Conservation (phyloP, 2,797 vertebrate species). For the Crypturellus tataupa region DNA sequence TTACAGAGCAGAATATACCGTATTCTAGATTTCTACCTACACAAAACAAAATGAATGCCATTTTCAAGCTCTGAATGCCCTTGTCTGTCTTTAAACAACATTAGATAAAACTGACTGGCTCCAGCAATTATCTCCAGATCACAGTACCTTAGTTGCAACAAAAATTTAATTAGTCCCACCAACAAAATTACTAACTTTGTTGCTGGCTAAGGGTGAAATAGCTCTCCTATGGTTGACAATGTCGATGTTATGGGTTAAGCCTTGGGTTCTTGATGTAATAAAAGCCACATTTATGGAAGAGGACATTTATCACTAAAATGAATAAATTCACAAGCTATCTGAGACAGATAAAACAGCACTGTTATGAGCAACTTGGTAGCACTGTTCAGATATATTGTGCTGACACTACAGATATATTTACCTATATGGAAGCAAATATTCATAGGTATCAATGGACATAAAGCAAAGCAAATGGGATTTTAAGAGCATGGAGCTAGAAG, state of each 20-base stretch:
- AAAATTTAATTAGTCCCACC: slow-evolving; percentile 57
- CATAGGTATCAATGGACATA: background rate
- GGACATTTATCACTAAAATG: slow-evolving; percentile 39
- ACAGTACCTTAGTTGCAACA: slow-evolving; percentile 5
- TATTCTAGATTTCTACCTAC: background rate
- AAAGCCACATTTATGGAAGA: slow-evolving; percentile 47
- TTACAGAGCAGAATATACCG: background rate
- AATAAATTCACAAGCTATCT: slow-evolving; percentile 34
- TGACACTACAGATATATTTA: slow-evolving; percentile 4
- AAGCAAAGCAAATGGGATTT: background rate
- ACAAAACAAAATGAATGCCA: background rate
- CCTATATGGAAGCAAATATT: background rate
- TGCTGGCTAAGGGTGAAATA: slow-evolving; percentile 36
- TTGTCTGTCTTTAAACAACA: slow-evolving; percentile 32
- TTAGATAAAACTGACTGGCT: slow-evolving; percentile 44
- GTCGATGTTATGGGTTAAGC: background rate
- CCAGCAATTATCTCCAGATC: slow-evolving; percentile 40
- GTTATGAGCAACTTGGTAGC: slow-evolving; percentile 13
- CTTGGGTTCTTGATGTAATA: slow-evolving; percentile 16
- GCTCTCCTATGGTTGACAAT: background rate
- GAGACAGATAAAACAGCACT: slow-evolving; percentile 38
- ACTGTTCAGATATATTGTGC: background rate
- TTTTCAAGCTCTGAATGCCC: background rate
- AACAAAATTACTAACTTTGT: slow-evolving; percentile 35
- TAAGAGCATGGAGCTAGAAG: background rate